Evolutionary conservation across 2,888 invertebrate species (phyloP).

Genomic region (Xiphydria camelus): DNA sequence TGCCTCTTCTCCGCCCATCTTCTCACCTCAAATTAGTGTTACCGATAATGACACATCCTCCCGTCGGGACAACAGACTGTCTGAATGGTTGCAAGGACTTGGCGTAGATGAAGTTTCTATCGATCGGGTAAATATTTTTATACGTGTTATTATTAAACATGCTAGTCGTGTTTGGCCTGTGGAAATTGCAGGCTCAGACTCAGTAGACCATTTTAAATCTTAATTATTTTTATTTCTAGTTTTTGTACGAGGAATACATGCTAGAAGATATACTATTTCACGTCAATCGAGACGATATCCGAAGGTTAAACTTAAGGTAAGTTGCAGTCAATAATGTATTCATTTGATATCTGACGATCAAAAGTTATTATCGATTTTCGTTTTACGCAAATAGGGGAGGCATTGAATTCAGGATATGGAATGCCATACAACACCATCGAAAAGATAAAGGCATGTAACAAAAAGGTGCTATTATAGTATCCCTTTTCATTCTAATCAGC

Average conservation of each 20-base stretch:
- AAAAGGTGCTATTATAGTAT: too few relatives aligned
- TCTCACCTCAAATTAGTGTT: slow-evolving; percentile 48
- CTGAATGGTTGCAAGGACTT: slow-evolving; percentile 73
- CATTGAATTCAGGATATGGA: slow-evolving; percentile 83
- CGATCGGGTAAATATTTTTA: slow-evolving; percentile 59
- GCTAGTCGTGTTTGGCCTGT: not conserved
- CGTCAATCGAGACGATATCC: slow-evolving; percentile 81
- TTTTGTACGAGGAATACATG: slow-evolving; percentile 76
- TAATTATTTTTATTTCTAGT: slow-evolving; percentile 47
- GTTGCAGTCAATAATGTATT: slow-evolving; percentile 27
- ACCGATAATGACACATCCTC: slow-evolving; percentile 46
- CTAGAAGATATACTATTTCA: slow-evolving; percentile 78
- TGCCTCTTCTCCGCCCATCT: slow-evolving; percentile 29
- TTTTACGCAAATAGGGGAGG: slow-evolving; percentile 66
- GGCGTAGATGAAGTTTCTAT: slow-evolving; percentile 72
- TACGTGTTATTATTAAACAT: not conserved
- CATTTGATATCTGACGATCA: slow-evolving; percentile 7
- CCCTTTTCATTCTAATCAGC: too few relatives aligned
- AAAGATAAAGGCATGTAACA: slow-evolving; percentile 24
- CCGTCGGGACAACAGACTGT: slow-evolving; percentile 62
- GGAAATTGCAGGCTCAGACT: not conserved
- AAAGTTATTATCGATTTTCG: too few relatives aligned
- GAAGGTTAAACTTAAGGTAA: slow-evolving; percentile 77
- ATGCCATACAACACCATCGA: slow-evolving; percentile 71
- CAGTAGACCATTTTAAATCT: not conserved